A percentile compares a stretch with the other conserved stretches of the same genome.
These are phyloP conservation scores for Pseudoatta argentina DNA, from an alignment of 1,140 invertebrate genomes.

Conservation along the genomic window DNA sequence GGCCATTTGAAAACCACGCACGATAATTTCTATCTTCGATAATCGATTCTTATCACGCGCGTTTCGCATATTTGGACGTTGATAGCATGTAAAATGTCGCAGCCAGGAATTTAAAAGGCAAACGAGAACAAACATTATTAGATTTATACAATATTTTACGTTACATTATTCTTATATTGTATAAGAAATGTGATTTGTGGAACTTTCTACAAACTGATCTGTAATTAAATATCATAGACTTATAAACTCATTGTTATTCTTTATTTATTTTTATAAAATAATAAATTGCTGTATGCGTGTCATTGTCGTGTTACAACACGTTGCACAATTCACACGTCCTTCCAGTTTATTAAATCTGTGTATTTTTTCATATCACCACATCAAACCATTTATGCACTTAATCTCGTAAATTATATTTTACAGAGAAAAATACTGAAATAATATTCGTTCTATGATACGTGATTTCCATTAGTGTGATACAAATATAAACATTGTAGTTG, in stretches of 20 bases:
- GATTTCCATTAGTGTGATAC: conserved; percentile 19
- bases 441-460: conserved; percentile 3
- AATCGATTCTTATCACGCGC: not conserved
- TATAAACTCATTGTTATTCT: not conserved
- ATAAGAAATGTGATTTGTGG: not conserved
- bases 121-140: conserved; percentile 7
- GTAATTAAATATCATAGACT: not conserved
- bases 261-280: not conserved
- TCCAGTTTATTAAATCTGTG: not conserved
- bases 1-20: not conserved
- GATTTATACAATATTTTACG: conserved; percentile 12
- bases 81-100: not conserved
- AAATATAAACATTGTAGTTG: conserved; percentile 11
- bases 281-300: not conserved
- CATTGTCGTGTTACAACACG: not conserved
- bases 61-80: conserved; percentile 1
- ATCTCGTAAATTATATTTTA: conserved; percentile 1
- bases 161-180: not conserved
- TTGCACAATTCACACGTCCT: not conserved
- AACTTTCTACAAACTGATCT: not conserved
- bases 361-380: not conserved
- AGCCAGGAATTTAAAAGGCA: not conserved
- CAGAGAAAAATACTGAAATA: not conserved
- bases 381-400: not conserved
- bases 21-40: conserved; percentile 5